A percentile compares a stretch with the other conserved stretches of the same genome.
Evolutionary conservation across 2,797 vertebrate species (phyloP).

Genomic region (Allobates femoralis): DNA sequence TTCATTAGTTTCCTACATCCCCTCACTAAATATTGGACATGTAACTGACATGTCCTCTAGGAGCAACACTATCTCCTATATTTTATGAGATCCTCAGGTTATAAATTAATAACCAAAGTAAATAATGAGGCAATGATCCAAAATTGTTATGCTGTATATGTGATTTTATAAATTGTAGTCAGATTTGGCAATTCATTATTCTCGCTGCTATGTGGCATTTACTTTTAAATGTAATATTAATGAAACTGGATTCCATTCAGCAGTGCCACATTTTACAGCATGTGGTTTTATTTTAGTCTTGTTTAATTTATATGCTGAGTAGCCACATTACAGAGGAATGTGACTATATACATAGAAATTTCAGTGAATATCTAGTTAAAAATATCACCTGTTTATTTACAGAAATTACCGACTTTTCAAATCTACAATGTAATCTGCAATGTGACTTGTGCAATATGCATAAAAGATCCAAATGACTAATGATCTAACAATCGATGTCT

Average conservation of each 20-base stretch:
- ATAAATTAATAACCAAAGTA: not conserved
- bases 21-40: not conserved
- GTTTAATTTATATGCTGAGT: conserved; percentile 43
- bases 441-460: not conserved
- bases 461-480: conserved; percentile 48
- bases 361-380: conserved; percentile 34
- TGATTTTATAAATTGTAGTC: not conserved
- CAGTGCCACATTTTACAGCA: conserved; percentile 50
- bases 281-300: conserved; percentile 57
- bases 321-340: conserved; percentile 54
- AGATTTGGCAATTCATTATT: conserved; percentile 6
- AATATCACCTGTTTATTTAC: conserved; percentile 53
- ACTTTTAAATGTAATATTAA: conserved; percentile 36
- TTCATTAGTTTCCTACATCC: not conserved
- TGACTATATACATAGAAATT: conserved; percentile 36
- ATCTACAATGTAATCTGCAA: not conserved
- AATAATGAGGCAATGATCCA: not conserved
- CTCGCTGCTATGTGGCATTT: conserved; percentile 11
- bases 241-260: conserved; percentile 42
- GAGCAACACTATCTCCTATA: not conserved
- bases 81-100: not conserved
- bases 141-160: not conserved
- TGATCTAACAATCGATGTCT: conserved; percentile 36
- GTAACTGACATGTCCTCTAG: not conserved
- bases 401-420: conserved; percentile 36